phyloP scores from a whole-genome alignment of 2,888 invertebrate genomes.

The Dione vanillae region DNA sequence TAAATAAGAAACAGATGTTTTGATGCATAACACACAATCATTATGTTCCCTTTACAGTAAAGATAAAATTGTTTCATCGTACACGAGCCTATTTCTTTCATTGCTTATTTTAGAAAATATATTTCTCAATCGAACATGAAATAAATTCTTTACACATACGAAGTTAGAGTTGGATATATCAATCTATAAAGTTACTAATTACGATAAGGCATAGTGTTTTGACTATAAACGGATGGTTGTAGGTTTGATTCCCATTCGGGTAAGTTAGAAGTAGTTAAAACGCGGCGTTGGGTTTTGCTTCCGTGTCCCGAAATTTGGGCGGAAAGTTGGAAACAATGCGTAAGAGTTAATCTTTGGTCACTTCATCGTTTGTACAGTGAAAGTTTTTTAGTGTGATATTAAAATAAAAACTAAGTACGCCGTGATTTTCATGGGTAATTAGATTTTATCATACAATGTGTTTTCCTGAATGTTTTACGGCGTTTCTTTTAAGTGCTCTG shows the following conservation, averaged over 20 bases:
- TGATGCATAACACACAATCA: slow-evolving; percentile 49
- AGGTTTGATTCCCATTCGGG: too few relatives aligned
- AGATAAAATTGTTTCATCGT: slow-evolving; percentile 41
- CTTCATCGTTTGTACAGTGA: not conserved
- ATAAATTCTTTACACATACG: slow-evolving; percentile 19
- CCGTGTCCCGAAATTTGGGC: too few relatives aligned
- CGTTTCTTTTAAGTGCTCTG: slow-evolving; percentile 58
- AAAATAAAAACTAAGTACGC: slow-evolving; percentile 14
- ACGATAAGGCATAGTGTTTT: too few relatives aligned
- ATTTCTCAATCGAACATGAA: slow-evolving; percentile 34
- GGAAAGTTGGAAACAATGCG: too few relatives aligned
- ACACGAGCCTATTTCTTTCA: slow-evolving; percentile 30
- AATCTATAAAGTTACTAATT: not conserved
- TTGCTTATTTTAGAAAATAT: slow-evolving; percentile 35
- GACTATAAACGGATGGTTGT: too few relatives aligned
- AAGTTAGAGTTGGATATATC: not conserved
- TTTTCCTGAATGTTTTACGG: slow-evolving; percentile 41
- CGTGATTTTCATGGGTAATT: slow-evolving; percentile 42
- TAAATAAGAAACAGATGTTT: slow-evolving; percentile 63
- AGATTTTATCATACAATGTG: slow-evolving; percentile 41
- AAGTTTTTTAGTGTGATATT: not conserved
- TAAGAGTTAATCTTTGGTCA: too few relatives aligned
- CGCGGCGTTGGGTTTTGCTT: too few relatives aligned
- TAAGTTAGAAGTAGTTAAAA: too few relatives aligned
- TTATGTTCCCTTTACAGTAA: slow-evolving; percentile 40